Percentiles rank a stretch among this genome's conserved stretches.
Evolutionary conservation across 2,797 vertebrate genomes (phyloP).

Genomic region (Vespertilio murinus): DNA sequence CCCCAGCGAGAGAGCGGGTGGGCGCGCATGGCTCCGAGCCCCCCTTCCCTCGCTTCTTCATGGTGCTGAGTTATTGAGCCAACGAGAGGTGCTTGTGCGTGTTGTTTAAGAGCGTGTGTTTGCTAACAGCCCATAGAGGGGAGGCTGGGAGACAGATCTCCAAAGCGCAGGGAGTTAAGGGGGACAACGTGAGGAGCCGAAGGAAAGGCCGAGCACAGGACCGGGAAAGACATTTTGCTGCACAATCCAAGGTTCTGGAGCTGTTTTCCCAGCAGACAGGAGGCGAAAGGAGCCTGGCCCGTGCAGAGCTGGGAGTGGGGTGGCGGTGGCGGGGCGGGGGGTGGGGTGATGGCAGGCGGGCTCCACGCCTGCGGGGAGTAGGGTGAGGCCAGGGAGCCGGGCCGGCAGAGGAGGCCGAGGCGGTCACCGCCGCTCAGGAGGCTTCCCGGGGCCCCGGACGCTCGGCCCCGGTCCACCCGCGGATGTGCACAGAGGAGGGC

Average conservation of each 20-base stretch:
- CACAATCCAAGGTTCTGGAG: slow-evolving; percentile 82
- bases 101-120: slow-evolving; percentile 79
- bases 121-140: slow-evolving; percentile 81
- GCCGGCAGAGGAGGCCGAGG: background rate
- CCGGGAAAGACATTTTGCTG: slow-evolving; percentile 83
- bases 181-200: slow-evolving; percentile 83
- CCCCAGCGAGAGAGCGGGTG: slow-evolving; percentile 7
- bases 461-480: background rate
- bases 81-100: slow-evolving; percentile 82
- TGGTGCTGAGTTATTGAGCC: slow-evolving; percentile 81
- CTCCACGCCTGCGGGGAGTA: slow-evolving; percentile 76
- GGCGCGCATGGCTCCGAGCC: background rate
- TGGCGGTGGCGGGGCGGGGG: slow-evolving; percentile 77
- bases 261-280: slow-evolving; percentile 82
- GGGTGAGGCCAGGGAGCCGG: background rate
- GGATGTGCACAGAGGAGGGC: background rate
- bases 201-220: slow-evolving; percentile 80
- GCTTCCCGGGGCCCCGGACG: background rate
- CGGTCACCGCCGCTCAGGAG: background rate
- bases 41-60: slow-evolving; percentile 56
- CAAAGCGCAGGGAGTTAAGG: slow-evolving; percentile 82
- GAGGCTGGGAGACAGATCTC: slow-evolving; percentile 77
- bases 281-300: slow-evolving; percentile 85
- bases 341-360: slow-evolving; percentile 77
- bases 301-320: slow-evolving; percentile 80